Base-by-base conservation (phyloP, 1,140 invertebrate species). In the Palaemon carinicauda region DNA sequence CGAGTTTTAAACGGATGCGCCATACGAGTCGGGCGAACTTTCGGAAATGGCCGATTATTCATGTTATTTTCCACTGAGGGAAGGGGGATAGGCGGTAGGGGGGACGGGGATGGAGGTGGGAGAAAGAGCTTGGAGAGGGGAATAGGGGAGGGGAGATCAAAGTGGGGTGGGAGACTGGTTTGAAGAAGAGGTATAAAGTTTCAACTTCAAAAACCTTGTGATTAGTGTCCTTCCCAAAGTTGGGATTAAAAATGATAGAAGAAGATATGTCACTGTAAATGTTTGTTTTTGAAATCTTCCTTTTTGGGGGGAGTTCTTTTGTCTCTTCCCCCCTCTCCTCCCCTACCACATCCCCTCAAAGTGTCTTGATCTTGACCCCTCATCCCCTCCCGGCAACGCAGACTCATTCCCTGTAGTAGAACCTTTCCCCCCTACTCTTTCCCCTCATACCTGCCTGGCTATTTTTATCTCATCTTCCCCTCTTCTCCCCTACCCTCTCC, bases 1-100 rank as follows among this genome's bases (percentile, higher is more conserved):
- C 82, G 71, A 84, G 73, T 84, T 84, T 84, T 84, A 77, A 84
- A 84, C 73, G 75, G 82, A 84, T 84, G 82, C 82, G 82, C 82
- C 82, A 84, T 84, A 84, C 82, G 82, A 77, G 82, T 86, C 83
- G 27, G 27, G 27, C 60, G 51, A 86, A 86, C 83, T 86, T 86
- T 86, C 80, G 60, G 78, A 79, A 86, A 86, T 86, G 60, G 78
- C 60, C 83, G 83, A 80, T 86, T 86, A 86, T 86, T 52, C 27
- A 27, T 51, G 29, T 27, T 53, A 15, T 9, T 53, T 65, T 79
- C 53, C 75, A 79, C 65, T 78, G 41, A 60, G 53, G 53, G 51
- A 52, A 79, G n/a, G 82, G 60, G 53, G 54, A 27, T 33, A 50
- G 74, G 24, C 9, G 74, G 24, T 24, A n/a, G 19, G 24, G 53